Base-by-base conservation (phyloP, 2,888 invertebrate genomes). In the Stegana nigrithorax region DNA sequence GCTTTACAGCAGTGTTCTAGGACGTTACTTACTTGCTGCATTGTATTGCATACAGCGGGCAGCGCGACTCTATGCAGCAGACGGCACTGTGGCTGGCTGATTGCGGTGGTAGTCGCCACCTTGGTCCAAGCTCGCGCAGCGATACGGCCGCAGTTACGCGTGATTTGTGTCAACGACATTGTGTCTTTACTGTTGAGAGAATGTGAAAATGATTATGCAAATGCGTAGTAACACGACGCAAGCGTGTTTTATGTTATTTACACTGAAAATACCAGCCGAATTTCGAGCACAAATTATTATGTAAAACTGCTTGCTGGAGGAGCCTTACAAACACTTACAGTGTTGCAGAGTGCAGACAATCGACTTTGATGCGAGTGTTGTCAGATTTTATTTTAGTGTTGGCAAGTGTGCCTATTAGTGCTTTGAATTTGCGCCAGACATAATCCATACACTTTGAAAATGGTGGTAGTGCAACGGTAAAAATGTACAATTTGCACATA, bases 81-180 rank as follows among this genome's bases (percentile, higher is more conserved):
- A 68, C 83, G 75, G 60, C 79, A 72, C 60, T 83, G 82, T 72
- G 80, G 73, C 60, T 76, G 82, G 47, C 45, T 59, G 45, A 63
- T 55, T 59, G 73, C 67, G 70, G 72, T 73, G 63, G 71, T 68
- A 39, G 73, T 56, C 66, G 73, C 72, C 60, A 72, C 65, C 62
- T 12, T 26, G 36, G 27, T n/a, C 32, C 32, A 5, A 19, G 36
- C 32, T 55, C 53, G 53, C 67, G 69, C 73, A 60, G 75, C 78
- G 62, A 83, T 71, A 62, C 83, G 82, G 71, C 80, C 71, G 70
- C 83, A 81, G 65, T 74, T 80, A 68, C 84, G 85, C 65, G 78
- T 81, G 70, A 82, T 72, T 81, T 83, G 85, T 73, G 84, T 77
- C 70, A 84, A 74, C 75, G 84, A 83, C 84, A 85, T 85, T 63